These are phyloP conservation scores for Raphicerus campestris DNA, from an alignment of 2,113 vertebrate species.

Conservation along the genomic window DNA sequence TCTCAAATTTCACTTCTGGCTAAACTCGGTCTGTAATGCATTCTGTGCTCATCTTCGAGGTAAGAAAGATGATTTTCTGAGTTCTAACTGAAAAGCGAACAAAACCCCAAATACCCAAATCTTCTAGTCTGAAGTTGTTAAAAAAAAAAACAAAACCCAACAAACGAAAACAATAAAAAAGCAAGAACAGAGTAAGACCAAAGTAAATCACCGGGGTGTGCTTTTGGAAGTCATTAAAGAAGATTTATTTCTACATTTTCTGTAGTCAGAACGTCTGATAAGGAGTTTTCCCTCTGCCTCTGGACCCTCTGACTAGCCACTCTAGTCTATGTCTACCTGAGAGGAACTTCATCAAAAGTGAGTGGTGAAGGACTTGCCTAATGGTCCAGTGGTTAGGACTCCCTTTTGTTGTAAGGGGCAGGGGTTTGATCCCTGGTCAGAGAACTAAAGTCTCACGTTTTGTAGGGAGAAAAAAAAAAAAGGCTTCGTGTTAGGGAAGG, in stretches of 20 bases:
- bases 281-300: not conserved
- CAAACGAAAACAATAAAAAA: not conserved
- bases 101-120: not conserved
- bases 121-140: not conserved
- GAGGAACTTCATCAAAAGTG: not conserved
- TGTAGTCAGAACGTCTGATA: not conserved
- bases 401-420: not conserved
- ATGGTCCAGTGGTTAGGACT: not conserved
- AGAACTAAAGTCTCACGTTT: not conserved
- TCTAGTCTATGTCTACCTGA: not conserved
- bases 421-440: not conserved
- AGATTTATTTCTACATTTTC: not conserved
- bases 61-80: not conserved
- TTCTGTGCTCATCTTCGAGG: not conserved
- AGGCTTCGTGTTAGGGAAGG: no score
- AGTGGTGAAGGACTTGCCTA: no score
- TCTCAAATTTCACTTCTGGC: constrained; percentile 58
- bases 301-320: accelerated
- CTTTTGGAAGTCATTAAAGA: not conserved
- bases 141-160: no score
- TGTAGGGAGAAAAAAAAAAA: not conserved
- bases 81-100: not conserved
- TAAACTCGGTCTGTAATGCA: not conserved
- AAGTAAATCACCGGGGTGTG: not conserved
- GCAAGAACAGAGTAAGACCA: not conserved